These are phyloP conservation scores for Mellilla xanthometata DNA, from an alignment of 2,888 invertebrate species.

Conservation along the genomic window DNA sequence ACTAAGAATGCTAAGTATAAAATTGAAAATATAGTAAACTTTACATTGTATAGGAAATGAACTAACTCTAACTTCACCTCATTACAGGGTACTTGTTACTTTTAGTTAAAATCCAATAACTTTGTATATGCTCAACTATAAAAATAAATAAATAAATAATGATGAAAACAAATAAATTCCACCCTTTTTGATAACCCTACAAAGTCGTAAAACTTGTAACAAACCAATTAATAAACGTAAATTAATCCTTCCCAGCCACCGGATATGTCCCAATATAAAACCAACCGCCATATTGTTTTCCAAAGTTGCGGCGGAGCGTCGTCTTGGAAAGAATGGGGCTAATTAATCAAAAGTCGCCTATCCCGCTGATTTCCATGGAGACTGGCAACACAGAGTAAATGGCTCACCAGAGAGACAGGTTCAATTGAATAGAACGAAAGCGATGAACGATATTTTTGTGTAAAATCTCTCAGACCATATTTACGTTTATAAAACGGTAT, in stretches of 20 bases:
- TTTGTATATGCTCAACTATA: too few species aligned
- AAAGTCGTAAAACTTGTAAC: slow-evolving; percentile 26
- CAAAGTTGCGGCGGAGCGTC: slow-evolving; percentile 60
- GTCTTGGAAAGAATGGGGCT: slow-evolving; percentile 74
- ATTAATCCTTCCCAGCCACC: slow-evolving; percentile 49
- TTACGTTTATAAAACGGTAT: too few species aligned
- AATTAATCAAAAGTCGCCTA: slow-evolving; percentile 76
- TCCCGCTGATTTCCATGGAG: slow-evolving; percentile 78
- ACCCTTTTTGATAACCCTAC: slow-evolving; percentile 1
- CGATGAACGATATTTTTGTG: too few species aligned
- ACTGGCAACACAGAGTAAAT: slow-evolving; percentile 32
- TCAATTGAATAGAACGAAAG: too few species aligned
- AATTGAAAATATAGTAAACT: too few species aligned
- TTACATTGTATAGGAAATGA: too few species aligned
- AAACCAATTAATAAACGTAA: slow-evolving; percentile 33
- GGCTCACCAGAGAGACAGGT: background rate
- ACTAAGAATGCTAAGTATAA: too few species aligned
- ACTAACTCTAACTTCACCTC: too few species aligned
- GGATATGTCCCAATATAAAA: slow-evolving; percentile 66
- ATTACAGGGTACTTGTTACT: too few species aligned
- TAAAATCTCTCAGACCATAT: too few species aligned
- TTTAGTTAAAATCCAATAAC: too few species aligned
- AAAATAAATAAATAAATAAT: too few species aligned
- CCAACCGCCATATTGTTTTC: slow-evolving; percentile 67
- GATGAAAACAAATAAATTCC: background rate